These are phyloP conservation scores for Ennomos erosarius DNA, from an alignment of 2,888 invertebrate species.

Conservation along the genomic window DNA sequence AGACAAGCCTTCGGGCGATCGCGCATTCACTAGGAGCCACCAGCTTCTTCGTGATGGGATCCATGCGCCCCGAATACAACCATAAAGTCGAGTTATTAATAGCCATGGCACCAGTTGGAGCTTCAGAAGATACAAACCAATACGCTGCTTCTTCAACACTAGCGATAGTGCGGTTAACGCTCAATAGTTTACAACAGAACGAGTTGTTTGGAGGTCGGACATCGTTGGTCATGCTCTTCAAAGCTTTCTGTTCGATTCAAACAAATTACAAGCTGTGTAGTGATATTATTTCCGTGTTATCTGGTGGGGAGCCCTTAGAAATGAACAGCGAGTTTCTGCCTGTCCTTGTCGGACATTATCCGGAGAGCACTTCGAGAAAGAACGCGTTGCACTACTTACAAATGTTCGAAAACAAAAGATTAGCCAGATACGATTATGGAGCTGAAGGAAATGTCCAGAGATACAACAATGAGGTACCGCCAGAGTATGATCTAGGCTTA, in stretches of 20 bases:
- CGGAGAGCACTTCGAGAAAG: conserved; percentile 38
- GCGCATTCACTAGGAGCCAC: conserved; percentile 88
- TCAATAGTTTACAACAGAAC: conserved; percentile 10
- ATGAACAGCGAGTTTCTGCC: conserved; percentile 38
- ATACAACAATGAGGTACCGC: conserved; percentile 41
- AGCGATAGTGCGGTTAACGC: conserved; percentile 1
- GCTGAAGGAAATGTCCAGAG: conserved; percentile 26
- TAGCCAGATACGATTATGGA: conserved; percentile 45
- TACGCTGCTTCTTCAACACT: neutral
- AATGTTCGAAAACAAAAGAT: conserved; percentile 16
- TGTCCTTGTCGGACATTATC: conserved; percentile 37
- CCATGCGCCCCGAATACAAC: conserved; percentile 80
- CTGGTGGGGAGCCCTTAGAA: conserved; percentile 24
- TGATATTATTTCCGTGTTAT: conserved; percentile 28
- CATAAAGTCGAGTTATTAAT: conserved; percentile 76
- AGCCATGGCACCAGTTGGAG: conserved; percentile 51
- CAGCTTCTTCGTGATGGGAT: conserved; percentile 76
- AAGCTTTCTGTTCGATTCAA: conserved; percentile 22
- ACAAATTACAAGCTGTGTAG: conserved; percentile 16
- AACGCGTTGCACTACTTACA: conserved; percentile 36
- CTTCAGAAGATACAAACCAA: conserved; percentile 27
- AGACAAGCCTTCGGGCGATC: conserved; percentile 82
- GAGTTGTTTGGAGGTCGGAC: conserved; percentile 29
- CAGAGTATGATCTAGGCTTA: conserved; percentile 34
- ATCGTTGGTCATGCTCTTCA: neutral